These are phyloP conservation scores for Chrysotoxum bicinctum DNA, from an alignment of 2,888 invertebrate species.

Conservation along the genomic window DNA sequence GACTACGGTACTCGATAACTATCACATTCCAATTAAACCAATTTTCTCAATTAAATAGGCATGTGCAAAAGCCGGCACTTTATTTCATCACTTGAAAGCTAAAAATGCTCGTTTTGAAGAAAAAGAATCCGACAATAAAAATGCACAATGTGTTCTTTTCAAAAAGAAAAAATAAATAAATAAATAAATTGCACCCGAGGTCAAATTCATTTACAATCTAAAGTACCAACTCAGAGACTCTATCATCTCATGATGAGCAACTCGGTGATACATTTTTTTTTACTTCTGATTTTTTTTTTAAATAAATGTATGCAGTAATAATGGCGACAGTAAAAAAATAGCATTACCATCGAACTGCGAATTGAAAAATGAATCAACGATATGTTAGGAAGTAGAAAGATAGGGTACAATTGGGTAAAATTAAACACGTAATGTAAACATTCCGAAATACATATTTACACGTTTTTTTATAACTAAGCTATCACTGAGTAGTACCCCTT, in stretches of 20 bases:
- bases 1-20: too few relatives aligned
- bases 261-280: neutral
- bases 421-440: too few relatives aligned
- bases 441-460: too few relatives aligned
- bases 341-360: neutral
- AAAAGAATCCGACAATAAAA: slow-evolving; percentile 2
- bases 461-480: too few relatives aligned
- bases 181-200: slow-evolving; percentile 70
- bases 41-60: neutral
- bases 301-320: slow-evolving; percentile 30
- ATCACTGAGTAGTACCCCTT: too few relatives aligned
- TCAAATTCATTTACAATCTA: slow-evolving; percentile 70
- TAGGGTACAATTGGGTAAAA: too few relatives aligned
- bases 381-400: too few relatives aligned
- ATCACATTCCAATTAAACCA: neutral
- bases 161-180: slow-evolving; percentile 51
- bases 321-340: neutral
- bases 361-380: neutral
- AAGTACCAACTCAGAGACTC: slow-evolving; percentile 18
- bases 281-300: neutral
- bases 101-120: slow-evolving; percentile 10
- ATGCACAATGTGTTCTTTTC: neutral
- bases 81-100: neutral
- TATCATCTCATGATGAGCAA: slow-evolving; percentile 24
- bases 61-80: neutral